Percentiles rank a stretch among this genome's conserved stretches.
Conservation (phyloP, 2,888 invertebrate genomes). For the Cheilosia pagana region DNA sequence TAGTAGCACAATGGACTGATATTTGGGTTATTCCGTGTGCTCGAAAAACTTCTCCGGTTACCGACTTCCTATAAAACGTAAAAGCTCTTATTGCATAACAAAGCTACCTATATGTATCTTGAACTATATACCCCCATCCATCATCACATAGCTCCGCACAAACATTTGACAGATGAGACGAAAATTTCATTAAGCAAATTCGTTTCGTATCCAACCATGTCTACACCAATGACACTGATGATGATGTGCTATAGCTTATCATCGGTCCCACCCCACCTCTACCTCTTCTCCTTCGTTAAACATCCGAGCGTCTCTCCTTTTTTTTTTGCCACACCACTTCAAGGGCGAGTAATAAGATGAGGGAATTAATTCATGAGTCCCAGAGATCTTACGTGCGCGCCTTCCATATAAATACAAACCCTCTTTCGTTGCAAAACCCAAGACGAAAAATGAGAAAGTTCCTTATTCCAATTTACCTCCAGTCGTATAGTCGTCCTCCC, state of each 20-base stretch:
- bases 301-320: conserved; percentile 22
- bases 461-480: conserved; percentile 62
- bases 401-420: conserved; percentile 30
- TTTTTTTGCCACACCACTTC: conserved; percentile 7
- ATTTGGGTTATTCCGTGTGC: no score
- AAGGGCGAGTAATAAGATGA: conserved; percentile 72
- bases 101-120: no score
- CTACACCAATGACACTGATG: conserved; percentile 54
- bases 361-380: conserved; percentile 74
- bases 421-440: conserved; percentile 21
- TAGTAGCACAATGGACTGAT: no score
- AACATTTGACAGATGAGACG: conserved; percentile 56
- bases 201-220: conserved; percentile 35
- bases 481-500: conserved; percentile 23
- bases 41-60: no score
- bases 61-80: no score
- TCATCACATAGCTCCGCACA: background rate
- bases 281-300: conserved; percentile 38
- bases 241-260: conserved; percentile 68
- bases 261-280: conserved; percentile 32
- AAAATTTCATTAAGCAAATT: conserved; percentile 64
- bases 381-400: conserved; percentile 60
- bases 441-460: background rate
- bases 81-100: no score
- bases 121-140: no score